Base-by-base conservation (phyloP, 2,888 invertebrate genomes). In the Pardosa pseudoannulata region DNA sequence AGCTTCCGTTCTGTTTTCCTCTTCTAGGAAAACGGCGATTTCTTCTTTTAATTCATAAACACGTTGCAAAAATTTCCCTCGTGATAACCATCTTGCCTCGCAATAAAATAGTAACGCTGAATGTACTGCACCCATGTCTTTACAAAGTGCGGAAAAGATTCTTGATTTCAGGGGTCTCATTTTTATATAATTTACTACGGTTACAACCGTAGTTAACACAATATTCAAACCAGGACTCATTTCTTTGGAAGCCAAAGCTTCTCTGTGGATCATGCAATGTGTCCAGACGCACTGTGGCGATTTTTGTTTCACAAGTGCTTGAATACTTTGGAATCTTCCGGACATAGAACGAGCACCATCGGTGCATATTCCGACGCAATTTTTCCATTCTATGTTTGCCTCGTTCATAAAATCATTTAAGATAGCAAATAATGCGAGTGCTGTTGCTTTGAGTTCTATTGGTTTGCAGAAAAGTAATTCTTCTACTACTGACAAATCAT, bases 1-100 rank as follows among this genome's bases (percentile, higher is more conserved):
- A 68, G 68, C 50, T 68, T 76, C 76, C 67, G 68, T 50, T 76
- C 76, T 50, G 68, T 68, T 76, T 76, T 68, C 76, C 27, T 76
- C 68, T 76, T 68, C 68, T 68, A 50, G 76, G 46, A 73, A 73
- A 56, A 73, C 32, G 32, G 73, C 56, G 73, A 73, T 73, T 73
- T 62, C 62, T 62, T 62, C 62, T 62, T 6, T 62, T 19, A 62
- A 62, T 62, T 62, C 62, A 46, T 46, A 46, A 46, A 46, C 46
- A 46, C 46, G 46, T 46, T 46, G 46, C 46, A 46, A 46, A 56
- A 23, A 23, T 56, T 56, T 56, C 3, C 5, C 27, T n/a, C 56
- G 36, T 36, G 36, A 36, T 36, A 46, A 62, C 62, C 62, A 62
- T 62, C 62, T 62, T 62, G 62, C 62, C 27, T 62, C 62, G 62